Percentiles rank a stretch among this genome's conserved stretches.
These are phyloP conservation scores for Trachemys scripta DNA, from an alignment of 2,113 vertebrate genomes.

Conservation along the genomic window DNA sequence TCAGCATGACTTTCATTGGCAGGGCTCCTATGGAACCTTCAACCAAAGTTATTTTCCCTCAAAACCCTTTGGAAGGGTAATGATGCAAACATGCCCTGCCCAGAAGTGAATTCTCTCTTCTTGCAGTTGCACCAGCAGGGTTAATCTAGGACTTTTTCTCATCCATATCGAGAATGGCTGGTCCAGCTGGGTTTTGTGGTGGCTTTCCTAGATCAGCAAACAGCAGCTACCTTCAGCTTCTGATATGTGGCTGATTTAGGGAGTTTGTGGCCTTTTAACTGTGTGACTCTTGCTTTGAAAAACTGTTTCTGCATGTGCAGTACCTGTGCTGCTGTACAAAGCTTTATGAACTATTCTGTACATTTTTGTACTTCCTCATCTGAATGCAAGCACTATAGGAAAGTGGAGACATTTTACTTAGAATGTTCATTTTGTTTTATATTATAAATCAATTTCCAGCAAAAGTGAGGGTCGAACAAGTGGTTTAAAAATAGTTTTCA, in stretches of 20 bases:
- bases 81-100: not conserved
- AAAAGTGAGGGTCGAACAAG: not conserved
- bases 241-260: conserved; percentile 29
- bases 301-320: conserved; percentile 45
- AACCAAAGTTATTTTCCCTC: not conserved
- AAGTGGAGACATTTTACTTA: not conserved
- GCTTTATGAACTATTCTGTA: not conserved
- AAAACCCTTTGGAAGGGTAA: fast-evolving
- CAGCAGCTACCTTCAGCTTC: not conserved
- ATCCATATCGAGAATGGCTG: not conserved
- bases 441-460: not conserved
- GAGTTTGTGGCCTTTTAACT: not conserved
- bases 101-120: not conserved
- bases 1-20: not conserved
- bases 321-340: not conserved
- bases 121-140: not conserved
- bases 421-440: not conserved
- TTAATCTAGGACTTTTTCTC: not conserved
- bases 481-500: not conserved
- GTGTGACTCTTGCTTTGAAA: conserved; percentile 22
- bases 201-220: conserved; percentile 8
- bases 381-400: not conserved
- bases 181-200: not conserved
- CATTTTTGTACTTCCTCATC: not conserved
- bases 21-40: not conserved